Conservation (phyloP, 2,113 vertebrate species). For the Rhynchopsitta pachyrhyncha region DNA sequence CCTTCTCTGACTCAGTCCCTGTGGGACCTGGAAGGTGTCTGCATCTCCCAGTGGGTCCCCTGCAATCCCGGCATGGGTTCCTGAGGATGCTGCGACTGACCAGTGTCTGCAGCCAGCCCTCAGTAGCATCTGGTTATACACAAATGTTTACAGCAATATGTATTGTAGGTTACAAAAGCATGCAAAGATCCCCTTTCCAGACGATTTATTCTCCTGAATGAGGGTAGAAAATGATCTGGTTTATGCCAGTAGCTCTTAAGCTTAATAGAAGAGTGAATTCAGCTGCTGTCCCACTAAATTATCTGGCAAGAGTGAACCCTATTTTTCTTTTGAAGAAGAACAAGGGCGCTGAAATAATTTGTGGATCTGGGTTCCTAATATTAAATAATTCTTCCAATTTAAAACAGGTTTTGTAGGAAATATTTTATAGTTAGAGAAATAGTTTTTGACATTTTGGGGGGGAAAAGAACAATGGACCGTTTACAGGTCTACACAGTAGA, state of each 20-base stretch:
- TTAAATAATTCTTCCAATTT: conserved; percentile 80
- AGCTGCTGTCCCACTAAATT: conserved; percentile 60
- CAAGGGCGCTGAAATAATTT: conserved; percentile 69
- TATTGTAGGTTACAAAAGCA: neutral
- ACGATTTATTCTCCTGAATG: neutral
- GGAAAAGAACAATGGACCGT: conserved; percentile 82
- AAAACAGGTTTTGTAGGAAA: conserved; percentile 84
- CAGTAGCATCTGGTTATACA: neutral
- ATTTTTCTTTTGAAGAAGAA: conserved; percentile 69
- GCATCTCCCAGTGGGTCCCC: neutral
- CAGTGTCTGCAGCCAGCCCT: neutral
- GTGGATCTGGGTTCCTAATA: conserved; percentile 71
- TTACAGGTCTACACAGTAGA: conserved; percentile 85
- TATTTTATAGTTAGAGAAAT: conserved; percentile 88
- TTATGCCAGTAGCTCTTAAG: neutral
- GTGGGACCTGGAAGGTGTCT: neutral
- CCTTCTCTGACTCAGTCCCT: accelerated
- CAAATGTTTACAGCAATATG: neutral
- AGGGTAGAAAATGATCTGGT: neutral
- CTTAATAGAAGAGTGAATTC: conserved; percentile 17
- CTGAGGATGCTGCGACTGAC: neutral
- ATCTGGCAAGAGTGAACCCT: conserved; percentile 52
- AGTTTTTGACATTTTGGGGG: conserved; percentile 83
- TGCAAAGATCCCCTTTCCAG: neutral
- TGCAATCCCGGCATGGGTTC: neutral